phyloP scores from a whole-genome alignment of 1,140 invertebrate genomes.

The Heterodera schachtii region DNA sequence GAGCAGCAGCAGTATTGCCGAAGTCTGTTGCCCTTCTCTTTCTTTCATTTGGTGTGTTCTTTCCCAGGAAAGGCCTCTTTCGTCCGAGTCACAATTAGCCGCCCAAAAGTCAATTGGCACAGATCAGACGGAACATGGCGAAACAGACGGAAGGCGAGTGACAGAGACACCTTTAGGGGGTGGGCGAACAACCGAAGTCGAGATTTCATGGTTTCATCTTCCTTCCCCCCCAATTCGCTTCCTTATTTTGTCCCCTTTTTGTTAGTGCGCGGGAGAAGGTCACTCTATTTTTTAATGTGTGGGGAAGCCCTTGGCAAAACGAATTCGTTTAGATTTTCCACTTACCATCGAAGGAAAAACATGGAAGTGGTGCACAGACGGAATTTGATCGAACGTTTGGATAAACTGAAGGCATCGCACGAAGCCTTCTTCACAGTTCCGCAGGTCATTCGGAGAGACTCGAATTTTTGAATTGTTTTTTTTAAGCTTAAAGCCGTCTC shows the following conservation, averaged over 20 bases:
- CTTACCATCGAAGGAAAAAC: conserved; percentile 14
- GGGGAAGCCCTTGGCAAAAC: too few species aligned
- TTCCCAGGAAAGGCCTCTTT: background rate
- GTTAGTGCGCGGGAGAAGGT: too few species aligned
- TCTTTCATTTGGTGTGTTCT: background rate
- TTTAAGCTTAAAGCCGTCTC: conserved; percentile 1
- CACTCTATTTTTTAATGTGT: background rate
- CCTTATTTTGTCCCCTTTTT: too few species aligned
- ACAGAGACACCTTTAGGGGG: background rate
- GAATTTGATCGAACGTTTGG: conserved; percentile 10
- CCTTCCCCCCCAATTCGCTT: too few species aligned
- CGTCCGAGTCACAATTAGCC: background rate
- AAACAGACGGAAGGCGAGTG: background rate
- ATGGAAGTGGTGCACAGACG: conserved; percentile 10
- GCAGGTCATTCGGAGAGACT: background rate
- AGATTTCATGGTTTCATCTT: too few species aligned
- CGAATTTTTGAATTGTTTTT: background rate
- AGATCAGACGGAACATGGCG: background rate
- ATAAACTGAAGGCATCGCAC: conserved; percentile 8
- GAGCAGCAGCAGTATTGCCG: background rate
- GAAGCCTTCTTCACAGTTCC: conserved; percentile 21
- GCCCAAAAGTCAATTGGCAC: background rate
- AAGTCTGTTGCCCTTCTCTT: background rate
- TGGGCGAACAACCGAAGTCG: too few species aligned
- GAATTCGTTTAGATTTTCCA: conserved; percentile 14